These are phyloP conservation scores for Zootoca vivipara DNA, from an alignment of 2,113 vertebrate genomes.

Conservation along the genomic window DNA sequence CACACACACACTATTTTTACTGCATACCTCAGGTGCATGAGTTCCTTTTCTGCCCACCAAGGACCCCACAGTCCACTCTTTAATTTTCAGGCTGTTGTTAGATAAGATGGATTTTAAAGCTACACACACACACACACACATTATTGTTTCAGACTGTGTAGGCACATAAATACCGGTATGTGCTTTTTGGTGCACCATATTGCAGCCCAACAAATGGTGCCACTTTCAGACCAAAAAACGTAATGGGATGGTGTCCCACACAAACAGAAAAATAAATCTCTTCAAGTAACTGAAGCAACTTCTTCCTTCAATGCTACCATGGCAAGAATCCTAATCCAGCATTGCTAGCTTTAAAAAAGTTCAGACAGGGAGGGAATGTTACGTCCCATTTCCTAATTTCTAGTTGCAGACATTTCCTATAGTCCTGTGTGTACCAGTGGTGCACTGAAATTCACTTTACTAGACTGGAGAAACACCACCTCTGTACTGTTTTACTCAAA, in stretches of 20 bases:
- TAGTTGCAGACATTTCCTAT: neutral
- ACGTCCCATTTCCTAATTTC: neutral
- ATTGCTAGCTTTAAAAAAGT: neutral
- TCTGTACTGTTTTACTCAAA: neutral
- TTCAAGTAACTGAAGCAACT: neutral
- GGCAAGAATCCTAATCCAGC: neutral
- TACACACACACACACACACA: too few species aligned
- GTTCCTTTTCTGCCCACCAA: constrained; percentile 40
- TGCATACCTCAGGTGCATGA: neutral
- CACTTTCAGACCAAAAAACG: neutral
- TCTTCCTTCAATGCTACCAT: neutral
- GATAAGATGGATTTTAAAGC: neutral
- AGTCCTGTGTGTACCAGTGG: neutral
- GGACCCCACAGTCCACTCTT: neutral
- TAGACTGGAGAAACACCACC: neutral
- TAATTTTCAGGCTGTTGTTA: constrained; percentile 35
- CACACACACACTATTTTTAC: too few species aligned
- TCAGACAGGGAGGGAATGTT: too few species aligned
- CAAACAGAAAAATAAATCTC: neutral
- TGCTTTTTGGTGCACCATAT: neutral
- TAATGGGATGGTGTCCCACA: neutral
- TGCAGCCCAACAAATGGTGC: neutral
- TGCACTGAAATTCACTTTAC: neutral
- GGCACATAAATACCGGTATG: too few species aligned
- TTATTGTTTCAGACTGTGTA: neutral